phyloP scores from a whole-genome alignment of 2,888 invertebrate species.

The Atherix ibis region DNA sequence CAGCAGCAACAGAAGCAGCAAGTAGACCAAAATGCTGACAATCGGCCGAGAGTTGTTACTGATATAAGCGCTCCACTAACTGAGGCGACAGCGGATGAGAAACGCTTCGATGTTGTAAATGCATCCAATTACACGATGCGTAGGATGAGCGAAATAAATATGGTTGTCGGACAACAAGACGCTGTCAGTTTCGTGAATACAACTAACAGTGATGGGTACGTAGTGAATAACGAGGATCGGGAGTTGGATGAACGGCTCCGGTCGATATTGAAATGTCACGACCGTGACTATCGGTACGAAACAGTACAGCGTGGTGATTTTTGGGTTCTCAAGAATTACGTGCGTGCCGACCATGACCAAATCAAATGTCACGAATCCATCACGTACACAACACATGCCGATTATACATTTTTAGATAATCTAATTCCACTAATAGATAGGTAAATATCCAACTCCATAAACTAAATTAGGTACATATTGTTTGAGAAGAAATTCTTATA shows the following conservation, averaged over 20 bases:
- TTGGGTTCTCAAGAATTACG: conserved; percentile 80
- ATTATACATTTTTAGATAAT: conserved; percentile 82
- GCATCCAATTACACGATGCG: conserved; percentile 10
- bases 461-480: no score
- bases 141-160: conserved; percentile 6
- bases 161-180: background rate
- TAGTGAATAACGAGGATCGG: conserved; percentile 28
- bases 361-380: conserved; percentile 67
- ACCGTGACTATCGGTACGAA: conserved; percentile 41
- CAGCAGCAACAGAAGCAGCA: conserved; percentile 1
- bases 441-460: no score
- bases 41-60: no score
- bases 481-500: no score
- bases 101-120: conserved; percentile 16
- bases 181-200: conserved; percentile 19
- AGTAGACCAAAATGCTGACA: conserved; percentile 3
- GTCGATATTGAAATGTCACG: conserved; percentile 41
- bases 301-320: conserved; percentile 62
- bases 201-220: conserved; percentile 23
- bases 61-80: no score
- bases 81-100: conserved; percentile 14
- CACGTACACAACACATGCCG: conserved; percentile 85
- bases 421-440: conserved; percentile 66
- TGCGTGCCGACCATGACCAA: conserved; percentile 51
- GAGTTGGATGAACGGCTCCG: conserved; percentile 30